Evolutionary conservation across 2,113 vertebrate species (phyloP), one percentile per base, ranked within the genome.

Genomic region (Rhinolophus ferrumequinum): DNA sequence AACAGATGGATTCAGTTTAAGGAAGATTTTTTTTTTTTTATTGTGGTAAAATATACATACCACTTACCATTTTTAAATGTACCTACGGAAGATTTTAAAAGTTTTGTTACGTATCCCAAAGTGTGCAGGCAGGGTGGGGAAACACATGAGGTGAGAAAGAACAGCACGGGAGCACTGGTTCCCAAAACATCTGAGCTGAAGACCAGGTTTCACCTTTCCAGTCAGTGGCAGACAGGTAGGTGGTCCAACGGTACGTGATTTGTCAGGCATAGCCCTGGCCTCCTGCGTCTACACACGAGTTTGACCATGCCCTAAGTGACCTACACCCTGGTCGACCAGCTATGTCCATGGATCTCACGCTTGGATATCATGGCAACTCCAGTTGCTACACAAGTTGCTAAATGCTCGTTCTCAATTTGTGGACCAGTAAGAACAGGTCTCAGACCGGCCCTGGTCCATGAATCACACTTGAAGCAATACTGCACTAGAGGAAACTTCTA

Each of bases 261-360:
- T 2, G 11, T 22, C 0, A 0, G 47, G 9, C 52, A 54, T 12
- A 3, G 58, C 18, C 3, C 0, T 0, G 38, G 67, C 56, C 62
- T 33, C 0, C 0, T 5, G 28, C 9, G 1, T 35, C n/a, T 14
- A 10, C 13, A 0, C 0, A 0, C 28, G 88, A n/a, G 58, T 38
- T 47, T 52, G 9, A 0, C 2, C 6, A 33, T 12, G n/a, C 24
- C 28, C 62, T 62, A 21, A 44, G 41, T 26, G n/a, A 30, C 13
- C 50, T 54, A 16, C 0, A 0, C 5, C 5, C 30, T 21, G 13
- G 58, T 60, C 7, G 3, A 13, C 1, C 19, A 72, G 13, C 24
- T 1, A 16, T 18, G 16, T 52, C 24, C n/a, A 1, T 1, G 1
- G 11, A 22, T 18, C 56, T 67, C 58, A 4, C 30, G 56, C 28